phyloP scores from a whole-genome alignment of 1,140 invertebrate genomes.

The Laupala kohalensis region DNA sequence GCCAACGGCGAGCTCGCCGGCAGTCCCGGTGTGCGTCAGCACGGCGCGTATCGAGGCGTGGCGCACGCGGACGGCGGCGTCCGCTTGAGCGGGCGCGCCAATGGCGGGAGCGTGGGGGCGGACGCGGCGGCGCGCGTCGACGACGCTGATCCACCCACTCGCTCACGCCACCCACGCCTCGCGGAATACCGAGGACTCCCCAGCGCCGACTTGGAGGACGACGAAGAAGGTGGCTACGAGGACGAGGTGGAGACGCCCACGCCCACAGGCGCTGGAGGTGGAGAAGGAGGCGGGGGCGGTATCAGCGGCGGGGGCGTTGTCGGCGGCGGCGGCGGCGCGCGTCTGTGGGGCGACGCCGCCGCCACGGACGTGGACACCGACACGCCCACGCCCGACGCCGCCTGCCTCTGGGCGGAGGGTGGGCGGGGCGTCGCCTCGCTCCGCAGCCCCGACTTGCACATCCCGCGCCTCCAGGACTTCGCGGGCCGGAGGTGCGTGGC shows the following conservation, averaged over 20 bases:
- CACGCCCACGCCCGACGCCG: background rate
- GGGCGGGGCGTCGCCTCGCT: background rate
- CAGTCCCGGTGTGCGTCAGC: background rate
- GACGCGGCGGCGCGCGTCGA: background rate
- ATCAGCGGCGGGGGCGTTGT: background rate
- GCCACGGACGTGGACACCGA: background rate
- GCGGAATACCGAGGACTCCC: constrained; percentile 57
- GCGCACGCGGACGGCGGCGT: background rate
- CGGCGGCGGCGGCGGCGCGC: background rate
- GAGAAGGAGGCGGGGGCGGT: constrained; percentile 3
- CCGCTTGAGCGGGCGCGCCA: background rate
- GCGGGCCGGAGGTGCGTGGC: constrained; percentile 26
- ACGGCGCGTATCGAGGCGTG: too few species aligned
- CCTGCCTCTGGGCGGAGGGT: constrained; percentile 1
- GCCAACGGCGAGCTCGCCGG: constrained; percentile 26
- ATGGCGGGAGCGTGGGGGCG: background rate
- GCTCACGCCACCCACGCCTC: constrained; percentile 24
- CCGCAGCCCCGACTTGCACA: constrained; percentile 34
- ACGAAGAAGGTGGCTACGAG: constrained; percentile 37
- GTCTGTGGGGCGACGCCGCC: background rate
- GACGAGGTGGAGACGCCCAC: constrained; percentile 29
- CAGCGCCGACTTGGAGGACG: constrained; percentile 38
- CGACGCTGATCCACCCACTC: too few species aligned
- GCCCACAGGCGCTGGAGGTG: constrained; percentile 22
- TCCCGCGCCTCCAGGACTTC: constrained; percentile 39